A percentile compares a stretch with the other conserved stretches of the same genome.
phyloP scores from a whole-genome alignment of 2,113 vertebrate genomes.

The Narcine bancroftii region DNA sequence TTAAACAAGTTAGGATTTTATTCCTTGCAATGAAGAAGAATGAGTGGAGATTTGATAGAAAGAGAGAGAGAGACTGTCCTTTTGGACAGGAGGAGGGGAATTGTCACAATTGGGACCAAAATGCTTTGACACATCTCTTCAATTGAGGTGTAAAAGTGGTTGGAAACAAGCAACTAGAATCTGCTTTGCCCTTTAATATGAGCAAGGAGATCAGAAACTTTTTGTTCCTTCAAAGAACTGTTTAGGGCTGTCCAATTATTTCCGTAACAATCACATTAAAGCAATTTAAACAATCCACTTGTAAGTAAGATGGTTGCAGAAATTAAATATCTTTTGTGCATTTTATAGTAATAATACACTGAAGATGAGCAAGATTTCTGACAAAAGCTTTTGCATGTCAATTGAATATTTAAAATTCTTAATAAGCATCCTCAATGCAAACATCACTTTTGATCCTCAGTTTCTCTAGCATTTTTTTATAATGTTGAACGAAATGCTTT shows the following conservation, averaged over 20 bases:
- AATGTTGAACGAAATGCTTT: constrained; percentile 3
- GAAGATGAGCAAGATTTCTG: neutral
- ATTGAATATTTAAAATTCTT: constrained; percentile 22
- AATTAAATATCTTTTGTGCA: constrained; percentile 1
- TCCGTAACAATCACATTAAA: constrained; percentile 14
- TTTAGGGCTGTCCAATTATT: neutral
- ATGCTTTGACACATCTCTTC: neutral
- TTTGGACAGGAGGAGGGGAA: neutral
- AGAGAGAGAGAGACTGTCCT: too few species aligned
- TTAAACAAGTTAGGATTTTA: too few species aligned
- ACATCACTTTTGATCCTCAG: constrained; percentile 5
- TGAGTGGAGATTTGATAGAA: too few species aligned
- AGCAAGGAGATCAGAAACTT: neutral
- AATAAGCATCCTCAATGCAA: constrained; percentile 18
- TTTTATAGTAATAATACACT: constrained; percentile 14
- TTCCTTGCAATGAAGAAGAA: too few species aligned
- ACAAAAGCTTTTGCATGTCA: constrained; percentile 3
- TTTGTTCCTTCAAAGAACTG: neutral
- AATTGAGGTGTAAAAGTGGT: neutral
- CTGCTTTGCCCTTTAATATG: neutral
- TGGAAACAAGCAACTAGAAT: neutral
- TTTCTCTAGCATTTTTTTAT: constrained; percentile 29
- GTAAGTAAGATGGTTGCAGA: constrained; percentile 4
- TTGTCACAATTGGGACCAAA: neutral
- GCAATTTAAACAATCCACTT: constrained; percentile 6